Percentiles rank a stretch among this genome's conserved stretches.
Conservation (phyloP, 92 coral and sea anemone genomes). For the Porites rus region DNA sequence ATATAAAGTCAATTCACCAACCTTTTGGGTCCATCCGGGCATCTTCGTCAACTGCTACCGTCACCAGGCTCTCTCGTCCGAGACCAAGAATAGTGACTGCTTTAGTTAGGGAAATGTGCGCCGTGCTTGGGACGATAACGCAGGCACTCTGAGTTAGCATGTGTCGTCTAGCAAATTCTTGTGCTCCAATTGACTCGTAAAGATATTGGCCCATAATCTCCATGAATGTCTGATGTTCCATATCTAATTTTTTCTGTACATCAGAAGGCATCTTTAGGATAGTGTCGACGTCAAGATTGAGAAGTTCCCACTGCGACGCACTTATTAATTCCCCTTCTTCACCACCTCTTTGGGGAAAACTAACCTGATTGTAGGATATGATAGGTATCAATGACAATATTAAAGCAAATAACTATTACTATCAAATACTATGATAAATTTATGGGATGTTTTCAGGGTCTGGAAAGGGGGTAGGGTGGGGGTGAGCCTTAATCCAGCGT, state of each 20-base stretch:
- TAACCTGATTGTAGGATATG: constrained; percentile 13
- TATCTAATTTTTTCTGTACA: neutral
- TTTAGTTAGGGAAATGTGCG: constrained; percentile 85
- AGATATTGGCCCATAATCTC: constrained; percentile 61
- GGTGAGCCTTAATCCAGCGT: too few relatives aligned
- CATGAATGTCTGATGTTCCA: constrained; percentile 45
- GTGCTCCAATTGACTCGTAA: constrained; percentile 75
- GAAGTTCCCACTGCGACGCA: constrained; percentile 83
- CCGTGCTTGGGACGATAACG: constrained; percentile 74
- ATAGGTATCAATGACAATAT: too few relatives aligned
- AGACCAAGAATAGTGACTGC: constrained; percentile 84
- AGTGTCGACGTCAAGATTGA: constrained; percentile 76
- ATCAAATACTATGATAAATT: too few relatives aligned
- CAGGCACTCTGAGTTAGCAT: constrained; percentile 69
- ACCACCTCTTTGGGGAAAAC: constrained; percentile 55
- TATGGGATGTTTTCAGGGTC: too few relatives aligned
- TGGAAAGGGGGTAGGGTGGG: too few relatives aligned
- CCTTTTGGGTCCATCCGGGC: constrained; percentile 79
- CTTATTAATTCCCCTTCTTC: constrained; percentile 43
- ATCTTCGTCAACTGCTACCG: constrained; percentile 69
- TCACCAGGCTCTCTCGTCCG: constrained; percentile 70
- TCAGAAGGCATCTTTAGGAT: constrained; percentile 66
- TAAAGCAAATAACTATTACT: too few relatives aligned
- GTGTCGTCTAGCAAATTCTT: constrained; percentile 65
- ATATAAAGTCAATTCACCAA: neutral